Conservation (phyloP, 2,888 invertebrate genomes). For the Salticus scenicus region DNA sequence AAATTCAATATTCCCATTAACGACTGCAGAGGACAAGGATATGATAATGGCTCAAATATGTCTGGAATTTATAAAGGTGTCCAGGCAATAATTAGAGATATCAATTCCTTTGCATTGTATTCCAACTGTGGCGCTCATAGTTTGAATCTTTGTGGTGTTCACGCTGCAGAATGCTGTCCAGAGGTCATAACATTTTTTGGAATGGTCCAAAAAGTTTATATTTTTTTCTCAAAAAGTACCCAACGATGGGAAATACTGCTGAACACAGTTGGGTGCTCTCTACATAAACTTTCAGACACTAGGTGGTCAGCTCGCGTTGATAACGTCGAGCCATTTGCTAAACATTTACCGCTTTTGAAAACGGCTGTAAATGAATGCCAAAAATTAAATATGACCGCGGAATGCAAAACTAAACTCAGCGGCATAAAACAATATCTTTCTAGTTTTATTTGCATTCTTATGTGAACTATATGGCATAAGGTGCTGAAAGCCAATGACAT, state of each 20-base stretch:
- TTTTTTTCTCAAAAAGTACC: not conserved
- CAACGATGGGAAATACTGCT: not conserved
- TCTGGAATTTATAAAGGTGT: constrained; percentile 49
- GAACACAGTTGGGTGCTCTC: not conserved
- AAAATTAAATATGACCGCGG: not conserved
- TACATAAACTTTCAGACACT: not conserved
- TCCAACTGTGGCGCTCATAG: constrained; percentile 1
- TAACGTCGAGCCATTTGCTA: not conserved
- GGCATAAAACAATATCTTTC: not conserved
- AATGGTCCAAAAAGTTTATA: not conserved
- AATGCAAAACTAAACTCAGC: not conserved
- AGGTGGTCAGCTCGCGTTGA: not conserved
- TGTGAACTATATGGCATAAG: not conserved
- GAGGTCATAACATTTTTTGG: constrained; percentile 20
- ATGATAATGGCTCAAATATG: constrained; percentile 61
- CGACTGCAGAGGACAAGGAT: constrained; percentile 43
- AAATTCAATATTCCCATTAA: constrained; percentile 6
- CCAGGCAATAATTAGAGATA: not conserved
- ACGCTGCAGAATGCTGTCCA: constrained; percentile 10
- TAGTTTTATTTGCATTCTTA: not conserved
- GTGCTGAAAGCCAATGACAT: not conserved
- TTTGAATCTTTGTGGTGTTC: constrained; percentile 17
- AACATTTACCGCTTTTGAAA: not conserved
- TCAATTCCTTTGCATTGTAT: not conserved
- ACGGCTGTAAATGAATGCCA: not conserved